Evolutionary conservation across 64 coral and sea anemone species (phyloP), one percentile per base, ranked within the genome.

Genomic region (Pocillopora damicornis): DNA sequence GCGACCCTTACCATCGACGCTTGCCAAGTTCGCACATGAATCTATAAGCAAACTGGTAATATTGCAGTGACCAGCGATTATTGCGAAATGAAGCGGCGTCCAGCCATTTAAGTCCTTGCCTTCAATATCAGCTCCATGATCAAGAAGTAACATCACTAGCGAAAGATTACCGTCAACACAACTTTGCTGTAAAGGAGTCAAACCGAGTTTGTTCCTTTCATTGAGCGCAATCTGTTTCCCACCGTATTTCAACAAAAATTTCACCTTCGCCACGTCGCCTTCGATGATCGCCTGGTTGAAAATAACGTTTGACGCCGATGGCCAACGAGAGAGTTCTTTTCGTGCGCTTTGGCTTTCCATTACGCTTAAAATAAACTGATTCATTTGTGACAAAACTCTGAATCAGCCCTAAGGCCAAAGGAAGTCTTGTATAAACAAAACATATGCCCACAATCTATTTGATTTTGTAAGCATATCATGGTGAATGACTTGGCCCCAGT

Each of bases 181-280:
- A 14, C 88, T 90, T 35, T 90, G 88, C n/a, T 90, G 88, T n/a
- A 90, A 45, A 11, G 88, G 88, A 8, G 88, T 90, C 88, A 90
- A 62, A 37, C 88, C 88, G 59, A 56, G 30, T 64, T 45, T 90
- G 60, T 90, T 90, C 17, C 37, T 75, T 37, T 90, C 88, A 34
- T 90, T 83, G 71, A 90, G 11, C 8, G 68, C 69, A 35, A 90
- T 82, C 60, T 90, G 79, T 82, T 83, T 80, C 38, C 88, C 79
- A 20, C 88, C 79, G 71, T 90, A 90, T 83, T 90, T 90, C 23
- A 90, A 90, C 59, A 90, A 81, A 76, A 90, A 83, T 74, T 90
- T 90, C 2, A 83, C 79, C 60, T 90, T 90, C 5, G 88, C 79
- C 58, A 90, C 56, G 37, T 90, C 88, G 71, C 88, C 88, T 82